phyloP scores from a whole-genome alignment of 2,888 invertebrate genomes.

The Drosophila vallismaia region DNA sequence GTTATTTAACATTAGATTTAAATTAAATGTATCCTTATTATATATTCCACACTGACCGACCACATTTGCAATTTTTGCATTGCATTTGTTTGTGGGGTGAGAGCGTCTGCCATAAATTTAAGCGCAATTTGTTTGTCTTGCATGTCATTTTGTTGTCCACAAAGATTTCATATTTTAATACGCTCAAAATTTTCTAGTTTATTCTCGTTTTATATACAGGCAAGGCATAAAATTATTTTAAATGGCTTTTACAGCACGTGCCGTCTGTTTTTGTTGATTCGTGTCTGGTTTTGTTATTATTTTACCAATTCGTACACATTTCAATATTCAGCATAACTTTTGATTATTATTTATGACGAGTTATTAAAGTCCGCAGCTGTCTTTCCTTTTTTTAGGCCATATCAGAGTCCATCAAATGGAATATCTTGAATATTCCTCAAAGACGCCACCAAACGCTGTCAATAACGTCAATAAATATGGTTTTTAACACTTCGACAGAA shows the following conservation, averaged over 20 bases:
- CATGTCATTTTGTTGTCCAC: conserved; percentile 71
- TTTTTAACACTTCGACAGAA: conserved; percentile 23
- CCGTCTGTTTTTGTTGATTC: conserved; percentile 59
- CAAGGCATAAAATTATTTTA: conserved; percentile 57
- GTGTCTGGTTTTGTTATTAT: conserved; percentile 38
- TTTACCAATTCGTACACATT: conserved; percentile 4
- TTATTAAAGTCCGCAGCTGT: conserved; percentile 52
- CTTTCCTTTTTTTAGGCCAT: neutral
- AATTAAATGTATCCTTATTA: no score
- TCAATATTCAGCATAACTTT: conserved; percentile 26
- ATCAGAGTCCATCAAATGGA: neutral
- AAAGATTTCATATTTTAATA: conserved; percentile 69
- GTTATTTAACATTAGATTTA: no score
- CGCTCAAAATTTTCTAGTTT: conserved; percentile 31
- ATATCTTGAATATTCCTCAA: neutral
- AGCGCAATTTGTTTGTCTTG: conserved; percentile 68
- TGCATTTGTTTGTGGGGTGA: conserved; percentile 48
- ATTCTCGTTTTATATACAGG: conserved; percentile 25
- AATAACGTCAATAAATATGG: conserved; percentile 36
- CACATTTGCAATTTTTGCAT: conserved; percentile 26
- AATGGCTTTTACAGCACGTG: conserved; percentile 76
- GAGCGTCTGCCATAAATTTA: conserved; percentile 61
- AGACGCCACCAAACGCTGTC: conserved; percentile 15
- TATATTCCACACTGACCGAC: conserved; percentile 17
- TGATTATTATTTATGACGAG: conserved; percentile 54